Conservation (phyloP, 2,888 invertebrate genomes). For the Aethes cnicana region DNA sequence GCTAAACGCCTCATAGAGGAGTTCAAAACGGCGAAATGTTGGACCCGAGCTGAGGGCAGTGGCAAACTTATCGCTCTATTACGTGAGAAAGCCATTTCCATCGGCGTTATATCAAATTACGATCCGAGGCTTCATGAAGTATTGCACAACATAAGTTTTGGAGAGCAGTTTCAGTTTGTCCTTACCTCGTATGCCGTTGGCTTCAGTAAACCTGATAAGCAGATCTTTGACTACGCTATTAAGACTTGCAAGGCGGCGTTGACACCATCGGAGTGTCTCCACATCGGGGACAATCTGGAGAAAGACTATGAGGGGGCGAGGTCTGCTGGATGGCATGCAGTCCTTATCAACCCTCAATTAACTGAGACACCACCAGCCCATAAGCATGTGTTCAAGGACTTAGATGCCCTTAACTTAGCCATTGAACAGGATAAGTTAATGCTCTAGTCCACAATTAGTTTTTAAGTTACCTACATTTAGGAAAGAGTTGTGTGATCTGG, state of each 20-base stretch:
- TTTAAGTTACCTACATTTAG: slow-evolving; percentile 6
- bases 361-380: slow-evolving; percentile 41
- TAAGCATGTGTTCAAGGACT: slow-evolving; percentile 53
- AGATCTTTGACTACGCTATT: slow-evolving; percentile 87
- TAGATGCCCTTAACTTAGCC: slow-evolving; percentile 50
- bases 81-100: slow-evolving; percentile 59
- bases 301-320: slow-evolving; percentile 91
- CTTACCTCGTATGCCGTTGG: slow-evolving; percentile 89
- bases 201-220: slow-evolving; percentile 87
- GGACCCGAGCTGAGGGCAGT: slow-evolving; percentile 86
- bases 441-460: slow-evolving; percentile 34
- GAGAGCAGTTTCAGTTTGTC: slow-evolving; percentile 89
- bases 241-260: slow-evolving; percentile 63
- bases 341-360: slow-evolving; percentile 49
- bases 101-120: slow-evolving; percentile 94
- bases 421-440: slow-evolving; percentile 44
- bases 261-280: slow-evolving; percentile 86
- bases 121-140: slow-evolving; percentile 90
- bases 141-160: slow-evolving; percentile 85
- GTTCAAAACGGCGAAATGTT: slow-evolving; percentile 87
- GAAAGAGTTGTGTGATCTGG: slow-evolving; percentile 6
- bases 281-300: slow-evolving; percentile 90
- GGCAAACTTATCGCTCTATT: slow-evolving; percentile 85
- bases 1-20: slow-evolving; percentile 85
- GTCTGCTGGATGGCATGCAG: slow-evolving; percentile 88